Conservation (phyloP, 2,888 invertebrate genomes). For the Drosophila ezoana region DNA sequence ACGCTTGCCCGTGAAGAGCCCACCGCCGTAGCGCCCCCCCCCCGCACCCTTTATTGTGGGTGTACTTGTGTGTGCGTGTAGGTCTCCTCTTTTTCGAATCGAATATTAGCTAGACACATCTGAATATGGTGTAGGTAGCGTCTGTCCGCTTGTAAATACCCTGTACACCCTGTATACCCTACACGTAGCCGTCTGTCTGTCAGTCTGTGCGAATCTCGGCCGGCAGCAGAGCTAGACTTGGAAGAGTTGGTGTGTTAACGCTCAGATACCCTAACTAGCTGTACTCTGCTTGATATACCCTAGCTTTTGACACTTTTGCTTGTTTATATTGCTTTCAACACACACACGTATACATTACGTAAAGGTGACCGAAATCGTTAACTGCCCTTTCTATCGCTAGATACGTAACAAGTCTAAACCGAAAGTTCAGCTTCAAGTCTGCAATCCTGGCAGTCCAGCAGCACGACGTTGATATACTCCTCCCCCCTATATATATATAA, state of each 20-base stretch:
- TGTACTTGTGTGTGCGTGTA: not conserved
- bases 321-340: too few relatives aligned
- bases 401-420: not conserved
- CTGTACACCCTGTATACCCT: not conserved
- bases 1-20: not conserved
- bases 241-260: too few relatives aligned
- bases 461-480: not conserved
- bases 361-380: not conserved
- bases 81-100: not conserved
- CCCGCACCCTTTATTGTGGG: not conserved
- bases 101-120: too few relatives aligned
- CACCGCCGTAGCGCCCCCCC: not conserved
- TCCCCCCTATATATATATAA: not conserved
- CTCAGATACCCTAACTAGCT: too few relatives aligned
- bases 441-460: not conserved
- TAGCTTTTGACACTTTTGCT: too few relatives aligned
- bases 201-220: too few relatives aligned
- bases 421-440: not conserved
- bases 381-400: conserved; percentile 10
- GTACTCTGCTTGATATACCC: too few relatives aligned
- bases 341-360: too few relatives aligned
- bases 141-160: not conserved
- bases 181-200: not conserved
- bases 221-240: too few relatives aligned
- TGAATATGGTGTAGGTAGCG: not conserved